These are phyloP conservation scores for Lanius ludovicianus DNA, from an alignment of 2,113 vertebrate species.

Conservation along the genomic window DNA sequence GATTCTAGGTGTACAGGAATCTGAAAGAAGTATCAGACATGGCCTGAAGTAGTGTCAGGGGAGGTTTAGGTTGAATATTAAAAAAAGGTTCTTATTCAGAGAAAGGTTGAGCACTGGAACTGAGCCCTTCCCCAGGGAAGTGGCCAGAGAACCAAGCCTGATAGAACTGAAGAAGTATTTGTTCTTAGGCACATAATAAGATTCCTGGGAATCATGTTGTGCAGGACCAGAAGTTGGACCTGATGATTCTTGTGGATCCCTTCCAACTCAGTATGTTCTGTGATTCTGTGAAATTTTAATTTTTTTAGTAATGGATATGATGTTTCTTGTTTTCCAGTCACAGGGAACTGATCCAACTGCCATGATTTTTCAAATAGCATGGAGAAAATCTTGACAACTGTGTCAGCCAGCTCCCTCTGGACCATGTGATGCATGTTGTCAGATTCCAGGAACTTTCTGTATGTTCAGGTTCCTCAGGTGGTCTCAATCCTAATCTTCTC, in stretches of 20 bases:
- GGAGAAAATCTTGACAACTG: neutral
- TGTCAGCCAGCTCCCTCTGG: neutral
- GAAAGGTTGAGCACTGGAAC: neutral
- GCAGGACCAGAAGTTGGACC: neutral
- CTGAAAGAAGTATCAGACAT: neutral
- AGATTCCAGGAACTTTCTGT: neutral
- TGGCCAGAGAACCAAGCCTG: neutral
- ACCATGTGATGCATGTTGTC: neutral
- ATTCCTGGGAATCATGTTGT: neutral
- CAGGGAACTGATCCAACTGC: neutral
- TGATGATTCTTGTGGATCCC: neutral
- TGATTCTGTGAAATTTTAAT: neutral
- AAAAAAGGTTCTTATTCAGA: neutral
- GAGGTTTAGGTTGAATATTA: neutral
- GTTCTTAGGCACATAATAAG: neutral
- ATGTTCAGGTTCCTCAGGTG: neutral
- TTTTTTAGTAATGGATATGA: neutral
- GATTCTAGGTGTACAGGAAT: neutral
- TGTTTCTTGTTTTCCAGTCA: neutral
- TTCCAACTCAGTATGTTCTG: neutral
- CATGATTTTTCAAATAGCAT: neutral
- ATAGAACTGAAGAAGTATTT: neutral
- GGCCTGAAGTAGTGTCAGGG: neutral
- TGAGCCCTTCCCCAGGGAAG: neutral
- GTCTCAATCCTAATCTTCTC: too few relatives aligned